Evolutionary conservation across 2,888 invertebrate genomes (phyloP).

Genomic region (Chirona hameri): DNA sequence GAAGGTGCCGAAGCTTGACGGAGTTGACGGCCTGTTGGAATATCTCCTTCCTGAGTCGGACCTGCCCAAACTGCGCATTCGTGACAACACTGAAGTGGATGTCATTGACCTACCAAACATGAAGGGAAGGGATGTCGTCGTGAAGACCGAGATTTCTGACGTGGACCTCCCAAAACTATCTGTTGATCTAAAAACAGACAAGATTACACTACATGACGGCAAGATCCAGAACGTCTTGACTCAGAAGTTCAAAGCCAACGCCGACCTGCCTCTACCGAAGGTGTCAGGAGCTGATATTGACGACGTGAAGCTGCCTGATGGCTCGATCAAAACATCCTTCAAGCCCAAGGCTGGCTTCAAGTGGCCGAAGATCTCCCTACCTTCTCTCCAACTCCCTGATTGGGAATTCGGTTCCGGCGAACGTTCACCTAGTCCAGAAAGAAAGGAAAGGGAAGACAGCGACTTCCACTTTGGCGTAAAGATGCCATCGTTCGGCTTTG

Average conservation of each 20-base stretch:
- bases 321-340: background rate
- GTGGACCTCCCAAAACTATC: background rate
- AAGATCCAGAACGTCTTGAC: background rate
- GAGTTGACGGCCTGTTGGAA: background rate
- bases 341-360: background rate
- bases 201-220: background rate
- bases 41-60: background rate
- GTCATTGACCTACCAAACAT: background rate
- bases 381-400: background rate
- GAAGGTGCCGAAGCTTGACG: background rate
- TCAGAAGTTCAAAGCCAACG: slow-evolving; percentile 23
- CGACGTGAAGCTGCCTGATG: slow-evolving; percentile 24
- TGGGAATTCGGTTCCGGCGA: background rate
- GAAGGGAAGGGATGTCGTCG: background rate
- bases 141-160: background rate
- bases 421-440: background rate
- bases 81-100: background rate
- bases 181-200: background rate
- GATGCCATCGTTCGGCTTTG: background rate
- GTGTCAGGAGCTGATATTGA: slow-evolving; percentile 32
- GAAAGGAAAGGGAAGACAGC: background rate
- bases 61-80: background rate
- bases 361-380: no score
- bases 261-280: slow-evolving; percentile 31
- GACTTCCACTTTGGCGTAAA: background rate